Evolutionary conservation across 1,140 invertebrate species (phyloP), one percentile per base, ranked within the genome.

Genomic region (Cyphomyrmex costatus): DNA sequence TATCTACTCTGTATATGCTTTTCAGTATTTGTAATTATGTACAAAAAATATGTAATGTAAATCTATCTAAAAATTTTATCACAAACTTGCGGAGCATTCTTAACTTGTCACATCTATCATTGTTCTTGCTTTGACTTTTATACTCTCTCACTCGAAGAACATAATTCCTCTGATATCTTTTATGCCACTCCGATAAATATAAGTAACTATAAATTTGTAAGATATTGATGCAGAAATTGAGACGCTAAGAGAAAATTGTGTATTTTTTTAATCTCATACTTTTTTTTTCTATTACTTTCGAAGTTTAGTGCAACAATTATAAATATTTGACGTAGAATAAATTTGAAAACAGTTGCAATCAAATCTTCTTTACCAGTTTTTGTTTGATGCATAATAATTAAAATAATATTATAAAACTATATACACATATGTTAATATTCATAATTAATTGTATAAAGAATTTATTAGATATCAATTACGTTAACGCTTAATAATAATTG

Each of bases 91-190:
- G 49, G 6, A 66, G 27, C 51, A 88, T 77, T 61, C 66, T 27
- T 53, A 63, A 82, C 70, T 82, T 85, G 60, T 89, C 78, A 56
- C 85, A 89, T 88, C 88, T 65, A 86, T 91, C 86, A 90, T 91
- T 88, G 76, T 86, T 91, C 80, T 89, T 89, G 66, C 65, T 58
- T 58, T 58, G 73, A 53, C 51, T 21, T n/a, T 53, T 24, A 86
- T 30, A 58, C 56, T 86, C 53, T 77, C 63, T 85, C 65, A 77
- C 68, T 33, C 30, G 49, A 21, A 46, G 21, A n/a, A 30, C 49
- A 16, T 33, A 68, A 21, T 80, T 73, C 65, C 58, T 49, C 70
- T 73, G 88, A 90, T 89, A 88, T 90, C 76, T 79, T 90, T 68
- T 83, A 70, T 53, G 46, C 56, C 36, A 63, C 30, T 58, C 66